Evolutionary conservation across 2,888 invertebrate genomes (phyloP).

Genomic region (Abscondita cerata): DNA sequence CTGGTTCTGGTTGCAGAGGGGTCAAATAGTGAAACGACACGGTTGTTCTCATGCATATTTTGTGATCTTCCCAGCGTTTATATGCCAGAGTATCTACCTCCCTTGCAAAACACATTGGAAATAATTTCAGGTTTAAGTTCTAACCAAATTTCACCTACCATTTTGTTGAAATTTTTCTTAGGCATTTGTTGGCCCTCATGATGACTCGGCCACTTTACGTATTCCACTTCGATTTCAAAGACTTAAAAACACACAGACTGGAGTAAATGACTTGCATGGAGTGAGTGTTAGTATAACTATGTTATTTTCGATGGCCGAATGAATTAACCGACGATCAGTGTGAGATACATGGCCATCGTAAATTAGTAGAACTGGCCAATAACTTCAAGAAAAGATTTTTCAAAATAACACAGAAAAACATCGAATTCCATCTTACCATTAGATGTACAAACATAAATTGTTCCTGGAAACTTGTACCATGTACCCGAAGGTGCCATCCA

Average conservation of each 20-base stretch:
- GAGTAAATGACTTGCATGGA: neutral
- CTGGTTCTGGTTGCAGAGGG: neutral
- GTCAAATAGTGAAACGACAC: neutral
- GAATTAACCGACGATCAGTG: conserved; percentile 22
- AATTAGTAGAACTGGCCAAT: conserved; percentile 41
- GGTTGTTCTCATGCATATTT: neutral
- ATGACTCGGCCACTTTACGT: conserved; percentile 16
- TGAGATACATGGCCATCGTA: conserved; percentile 43
- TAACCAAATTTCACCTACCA: conserved; percentile 11
- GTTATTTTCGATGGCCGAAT: conserved; percentile 9
- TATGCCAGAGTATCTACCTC: conserved; percentile 1
- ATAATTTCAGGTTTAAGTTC: conserved; percentile 14
- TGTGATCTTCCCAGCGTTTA: conserved; percentile 6
- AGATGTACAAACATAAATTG: conserved; percentile 46
- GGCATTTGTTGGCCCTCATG: conserved; percentile 9
- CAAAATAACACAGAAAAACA: conserved; percentile 35
- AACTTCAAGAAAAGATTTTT: neutral
- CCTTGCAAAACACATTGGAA: conserved; percentile 3
- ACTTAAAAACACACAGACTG: too few relatives aligned
- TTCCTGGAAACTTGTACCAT: conserved; percentile 42
- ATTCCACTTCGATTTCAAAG: conserved; percentile 17
- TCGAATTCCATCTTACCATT: conserved; percentile 44
- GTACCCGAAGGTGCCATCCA: conserved; percentile 45
- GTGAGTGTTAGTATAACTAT: conserved; percentile 10
- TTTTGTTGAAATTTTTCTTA: conserved; percentile 9